These are phyloP conservation scores for Macrotrachela quadricornifera DNA, from an alignment of 1,140 invertebrate species.

Conservation along the genomic window DNA sequence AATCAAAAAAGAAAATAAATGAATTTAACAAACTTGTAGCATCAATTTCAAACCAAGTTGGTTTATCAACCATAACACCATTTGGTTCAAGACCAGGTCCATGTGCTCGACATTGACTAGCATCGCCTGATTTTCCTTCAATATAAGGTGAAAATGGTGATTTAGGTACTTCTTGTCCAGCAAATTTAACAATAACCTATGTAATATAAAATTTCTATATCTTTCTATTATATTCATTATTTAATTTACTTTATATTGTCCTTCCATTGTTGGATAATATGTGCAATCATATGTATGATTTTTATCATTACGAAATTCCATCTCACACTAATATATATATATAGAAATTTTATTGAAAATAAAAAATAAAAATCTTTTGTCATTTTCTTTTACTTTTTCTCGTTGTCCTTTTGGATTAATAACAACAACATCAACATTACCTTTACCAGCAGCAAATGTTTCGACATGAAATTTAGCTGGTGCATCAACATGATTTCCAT, in stretches of 20 bases:
- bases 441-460: constrained; percentile 64
- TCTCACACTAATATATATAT: constrained; percentile 36
- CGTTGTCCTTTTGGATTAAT: constrained; percentile 49
- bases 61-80: constrained; percentile 46
- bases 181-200: constrained; percentile 10
- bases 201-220: background rate
- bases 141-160: constrained; percentile 9
- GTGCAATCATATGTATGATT: constrained; percentile 60
- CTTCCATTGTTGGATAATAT: constrained; percentile 59
- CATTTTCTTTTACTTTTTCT: constrained; percentile 39
- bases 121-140: constrained; percentile 40
- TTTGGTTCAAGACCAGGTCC: constrained; percentile 60
- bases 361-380: background rate
- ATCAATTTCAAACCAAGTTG: constrained; percentile 64
- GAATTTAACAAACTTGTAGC: constrained; percentile 23
- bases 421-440: constrained; percentile 49
- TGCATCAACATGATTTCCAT: constrained; percentile 49
- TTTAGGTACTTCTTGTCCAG: constrained; percentile 10
- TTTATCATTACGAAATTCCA: constrained; percentile 60
- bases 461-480: constrained; percentile 67
- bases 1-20: too few relatives aligned
- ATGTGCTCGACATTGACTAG: constrained; percentile 54
- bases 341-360: background rate
- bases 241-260: constrained; percentile 40
- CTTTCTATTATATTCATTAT: too few relatives aligned